Conservation (phyloP, 2,113 vertebrate species). For the Progne subis region DNA sequence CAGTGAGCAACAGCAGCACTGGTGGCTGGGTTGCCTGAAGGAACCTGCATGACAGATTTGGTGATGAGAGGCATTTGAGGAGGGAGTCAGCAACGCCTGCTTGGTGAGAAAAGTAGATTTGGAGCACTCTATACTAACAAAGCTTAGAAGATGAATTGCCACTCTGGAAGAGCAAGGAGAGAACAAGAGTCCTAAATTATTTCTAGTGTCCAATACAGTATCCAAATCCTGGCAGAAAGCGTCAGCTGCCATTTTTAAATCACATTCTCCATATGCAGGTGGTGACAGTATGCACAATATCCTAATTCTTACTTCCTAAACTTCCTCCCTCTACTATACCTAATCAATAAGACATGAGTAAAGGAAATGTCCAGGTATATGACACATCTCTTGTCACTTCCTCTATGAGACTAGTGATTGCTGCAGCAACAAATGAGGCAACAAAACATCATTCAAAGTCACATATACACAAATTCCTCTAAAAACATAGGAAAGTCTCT, state of each 20-base stretch:
- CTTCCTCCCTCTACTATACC: background rate
- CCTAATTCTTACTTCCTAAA: background rate
- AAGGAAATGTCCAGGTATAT: background rate
- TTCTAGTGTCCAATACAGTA: background rate
- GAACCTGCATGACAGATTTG: background rate
- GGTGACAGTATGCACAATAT: background rate
- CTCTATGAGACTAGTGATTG: background rate
- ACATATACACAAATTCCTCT: background rate
- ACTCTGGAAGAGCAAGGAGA: background rate
- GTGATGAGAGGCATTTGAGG: background rate
- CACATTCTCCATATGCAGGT: background rate
- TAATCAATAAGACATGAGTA: background rate
- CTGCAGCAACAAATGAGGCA: background rate
- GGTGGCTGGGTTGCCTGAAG: background rate
- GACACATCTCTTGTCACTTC: background rate
- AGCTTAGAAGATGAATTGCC: background rate
- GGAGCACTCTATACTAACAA: background rate
- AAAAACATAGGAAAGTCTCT: background rate
- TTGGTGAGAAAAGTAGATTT: background rate
- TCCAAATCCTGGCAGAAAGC: background rate
- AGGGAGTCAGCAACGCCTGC: background rate
- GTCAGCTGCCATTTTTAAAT: background rate
- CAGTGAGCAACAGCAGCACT: background rate
- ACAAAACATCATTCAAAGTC: background rate
- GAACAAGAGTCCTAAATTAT: background rate